Evolutionary conservation across 2,888 invertebrate genomes (phyloP), one percentile per base, ranked within the genome.

Genomic region (Chrysolina haemoptera): DNA sequence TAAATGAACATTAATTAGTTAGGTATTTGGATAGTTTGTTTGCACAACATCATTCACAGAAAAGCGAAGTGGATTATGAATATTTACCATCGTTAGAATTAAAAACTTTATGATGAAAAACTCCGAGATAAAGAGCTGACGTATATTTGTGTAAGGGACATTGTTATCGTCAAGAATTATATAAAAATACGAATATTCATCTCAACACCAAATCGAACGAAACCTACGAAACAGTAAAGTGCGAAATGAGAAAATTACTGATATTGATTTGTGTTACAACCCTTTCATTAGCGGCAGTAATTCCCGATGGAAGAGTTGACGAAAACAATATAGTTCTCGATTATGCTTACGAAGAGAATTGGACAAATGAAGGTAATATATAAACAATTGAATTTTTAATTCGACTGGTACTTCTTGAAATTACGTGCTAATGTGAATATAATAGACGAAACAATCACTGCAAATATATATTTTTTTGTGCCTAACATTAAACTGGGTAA

Each of bases 261-360:
- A 59, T 59, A 27, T n/a, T 59, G 10, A 27, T n/a, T 59, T 59
- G 12, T 10, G 9, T n/a, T 35, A 27, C 14, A n/a, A 35, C 35
- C 27, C n/a, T 35, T 59, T 59, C 59, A n/a, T n/a, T 27, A 59
- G 59, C 59, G 16, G 59, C 59, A n/a, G 27, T 59, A 6, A 59
- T 59, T 59, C 59, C 59, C 9, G 4, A 27, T n/a, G 59, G 8
- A 14, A 9, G 27, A 27, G 35, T 59, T 27, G 59, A 59, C 11
- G 5, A 18, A 10, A 12, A 27, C 59, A 27, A 59, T 35, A 8
- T 59, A 3, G 59, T 53, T 9, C 11, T 12, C 11, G 18, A 53
- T 11, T 20, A 53, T 53, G 53, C 53, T 4, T 53, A 53, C 12
- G 53, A 53, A 53, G 53, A 20, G 18, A 53, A 53, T 18, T 53